These are phyloP conservation scores for Calliopum simillimum DNA, from an alignment of 2,888 invertebrate species.

Conservation along the genomic window DNA sequence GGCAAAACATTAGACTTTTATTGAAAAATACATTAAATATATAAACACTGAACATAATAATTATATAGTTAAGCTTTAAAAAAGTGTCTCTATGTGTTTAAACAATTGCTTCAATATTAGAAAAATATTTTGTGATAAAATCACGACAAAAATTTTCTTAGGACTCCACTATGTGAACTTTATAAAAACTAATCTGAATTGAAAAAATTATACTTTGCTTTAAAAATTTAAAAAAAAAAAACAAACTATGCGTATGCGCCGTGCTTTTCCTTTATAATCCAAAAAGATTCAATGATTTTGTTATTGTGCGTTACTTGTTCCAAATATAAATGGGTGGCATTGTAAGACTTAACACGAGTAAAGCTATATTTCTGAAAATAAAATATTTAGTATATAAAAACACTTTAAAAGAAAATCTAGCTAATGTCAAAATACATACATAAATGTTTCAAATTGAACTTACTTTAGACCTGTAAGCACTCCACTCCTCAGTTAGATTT, in stretches of 20 bases:
- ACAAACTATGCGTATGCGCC: slow-evolving; percentile 49
- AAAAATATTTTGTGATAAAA: too few relatives aligned
- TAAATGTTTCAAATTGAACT: slow-evolving; percentile 24
- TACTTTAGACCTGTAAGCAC: slow-evolving; percentile 80
- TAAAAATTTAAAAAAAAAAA: not conserved
- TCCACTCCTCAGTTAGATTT: slow-evolving; percentile 75
- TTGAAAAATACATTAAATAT: too few relatives aligned
- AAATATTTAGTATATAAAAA: slow-evolving; percentile 13
- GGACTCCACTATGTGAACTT: too few relatives aligned
- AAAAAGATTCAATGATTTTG: slow-evolving; percentile 76
- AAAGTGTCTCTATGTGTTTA: too few relatives aligned
- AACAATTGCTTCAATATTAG: too few relatives aligned
- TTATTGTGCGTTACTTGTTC: slow-evolving; percentile 88
- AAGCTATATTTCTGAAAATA: slow-evolving; percentile 85
- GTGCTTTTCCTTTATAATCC: slow-evolving; percentile 73
- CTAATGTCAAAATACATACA: not conserved
- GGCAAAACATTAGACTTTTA: too few relatives aligned
- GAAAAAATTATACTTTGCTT: too few relatives aligned
- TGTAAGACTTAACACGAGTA: slow-evolving; percentile 83
- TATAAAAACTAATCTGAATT: too few relatives aligned
- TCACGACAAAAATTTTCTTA: too few relatives aligned
- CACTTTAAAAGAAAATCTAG: not conserved
- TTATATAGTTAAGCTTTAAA: too few relatives aligned
- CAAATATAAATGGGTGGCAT: slow-evolving; percentile 86
- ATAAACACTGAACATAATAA: too few relatives aligned